Percentiles rank a stretch among this genome's conserved stretches.
Evolutionary conservation across 2,888 invertebrate genomes (phyloP).

Genomic region (Synergus itoensis): DNA sequence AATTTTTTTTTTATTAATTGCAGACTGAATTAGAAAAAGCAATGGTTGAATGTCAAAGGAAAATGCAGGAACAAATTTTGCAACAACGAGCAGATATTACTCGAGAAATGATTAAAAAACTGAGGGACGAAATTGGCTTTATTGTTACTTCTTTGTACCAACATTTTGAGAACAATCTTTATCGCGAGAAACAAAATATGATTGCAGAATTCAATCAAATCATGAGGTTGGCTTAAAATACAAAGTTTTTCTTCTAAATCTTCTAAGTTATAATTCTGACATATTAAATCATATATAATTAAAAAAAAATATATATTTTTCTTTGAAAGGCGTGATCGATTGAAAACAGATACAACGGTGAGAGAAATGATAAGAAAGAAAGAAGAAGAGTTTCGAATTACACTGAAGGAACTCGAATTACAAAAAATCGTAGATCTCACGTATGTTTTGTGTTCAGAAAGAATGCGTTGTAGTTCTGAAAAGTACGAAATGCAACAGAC

Average conservation of each 20-base stretch:
- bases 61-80: conserved; percentile 60
- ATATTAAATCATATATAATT: not conserved
- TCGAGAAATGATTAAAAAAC: conserved; percentile 62
- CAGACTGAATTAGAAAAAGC: conserved; percentile 58
- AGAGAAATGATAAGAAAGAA: conserved; percentile 54
- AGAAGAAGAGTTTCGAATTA: conserved; percentile 54
- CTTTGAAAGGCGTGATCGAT: conserved; percentile 58
- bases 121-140: conserved; percentile 62
- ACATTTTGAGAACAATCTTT: conserved; percentile 60
- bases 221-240: conserved; percentile 61
- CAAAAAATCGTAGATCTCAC: conserved; percentile 61
- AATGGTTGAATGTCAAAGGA: conserved; percentile 52
- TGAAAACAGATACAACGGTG: conserved; percentile 54
- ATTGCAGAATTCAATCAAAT: conserved; percentile 69
- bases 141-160: conserved; percentile 59
- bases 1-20: not conserved
- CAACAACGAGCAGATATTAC: conserved; percentile 62
- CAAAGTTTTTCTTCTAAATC: not conserved
- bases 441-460: conserved; percentile 62
- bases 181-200: conserved; percentile 62
- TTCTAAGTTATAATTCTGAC: too few relatives aligned
- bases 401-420: conserved; percentile 59
- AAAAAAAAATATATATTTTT: not conserved
- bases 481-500: conserved; percentile 57
- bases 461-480: conserved; percentile 59